These are phyloP conservation scores for Cranoglanis bouderius DNA, from an alignment of 2,113 vertebrate species.

Conservation along the genomic window DNA sequence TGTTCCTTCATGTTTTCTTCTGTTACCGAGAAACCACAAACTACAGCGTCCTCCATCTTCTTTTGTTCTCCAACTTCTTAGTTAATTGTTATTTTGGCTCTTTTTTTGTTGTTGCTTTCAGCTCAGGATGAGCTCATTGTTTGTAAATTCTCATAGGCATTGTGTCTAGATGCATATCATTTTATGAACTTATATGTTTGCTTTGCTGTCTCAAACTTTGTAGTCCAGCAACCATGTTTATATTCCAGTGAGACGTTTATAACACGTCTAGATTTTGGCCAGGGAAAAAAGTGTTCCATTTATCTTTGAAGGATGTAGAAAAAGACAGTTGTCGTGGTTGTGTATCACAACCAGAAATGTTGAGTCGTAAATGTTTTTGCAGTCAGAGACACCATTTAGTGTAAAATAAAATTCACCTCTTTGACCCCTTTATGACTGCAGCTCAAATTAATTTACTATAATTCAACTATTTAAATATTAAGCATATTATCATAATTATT, in stretches of 20 bases:
- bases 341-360: no score
- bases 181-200: neutral
- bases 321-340: neutral
- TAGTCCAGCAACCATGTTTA: neutral
- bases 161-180: neutral
- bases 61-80: no score
- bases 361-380: neutral
- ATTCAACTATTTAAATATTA: neutral
- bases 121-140: no score
- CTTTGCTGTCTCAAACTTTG: neutral
- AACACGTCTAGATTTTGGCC: neutral
- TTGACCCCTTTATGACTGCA: neutral
- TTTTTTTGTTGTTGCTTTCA: neutral
- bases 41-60: neutral
- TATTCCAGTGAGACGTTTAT: neutral
- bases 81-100: neutral
- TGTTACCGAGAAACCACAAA: neutral
- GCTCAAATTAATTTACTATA: neutral
- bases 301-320: neutral
- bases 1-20: neutral
- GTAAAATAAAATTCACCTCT: neutral
- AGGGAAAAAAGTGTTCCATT: neutral
- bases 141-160: neutral
- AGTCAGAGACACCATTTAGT: neutral
- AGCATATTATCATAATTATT: neutral